Percentiles rank a stretch among this genome's conserved stretches.
These are phyloP conservation scores for Physocephala rufipes DNA, from an alignment of 2,888 invertebrate genomes.

Conservation along the genomic window DNA sequence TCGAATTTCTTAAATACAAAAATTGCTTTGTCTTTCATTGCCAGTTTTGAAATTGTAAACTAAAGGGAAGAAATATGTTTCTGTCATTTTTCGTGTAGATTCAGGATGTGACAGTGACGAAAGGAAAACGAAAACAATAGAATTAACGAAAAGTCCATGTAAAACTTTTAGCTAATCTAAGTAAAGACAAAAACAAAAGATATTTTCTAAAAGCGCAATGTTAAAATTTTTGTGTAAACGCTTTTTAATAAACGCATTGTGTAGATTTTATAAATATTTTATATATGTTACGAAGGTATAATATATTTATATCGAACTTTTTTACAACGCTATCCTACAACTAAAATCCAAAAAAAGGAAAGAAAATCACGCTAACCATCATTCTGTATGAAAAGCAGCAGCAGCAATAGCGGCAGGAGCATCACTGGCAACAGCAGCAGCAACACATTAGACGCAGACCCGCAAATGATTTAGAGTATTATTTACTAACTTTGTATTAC, in stretches of 20 bases:
- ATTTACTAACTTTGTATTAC: background rate
- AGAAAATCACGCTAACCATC: no score
- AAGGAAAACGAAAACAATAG: constrained; percentile 13
- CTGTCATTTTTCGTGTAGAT: constrained; percentile 12
- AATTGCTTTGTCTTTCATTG: constrained; percentile 31
- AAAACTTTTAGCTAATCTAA: constrained; percentile 26
- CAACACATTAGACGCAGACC: background rate
- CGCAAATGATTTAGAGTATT: background rate
- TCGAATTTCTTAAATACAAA: constrained; percentile 25
- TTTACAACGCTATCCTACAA: background rate
- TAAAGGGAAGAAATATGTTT: constrained; percentile 22
- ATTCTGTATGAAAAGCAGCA: no score
- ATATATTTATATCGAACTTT: background rate
- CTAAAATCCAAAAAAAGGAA: no score
- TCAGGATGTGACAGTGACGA: constrained; percentile 30
- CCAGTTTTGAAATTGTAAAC: constrained; percentile 43
- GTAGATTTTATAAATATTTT: constrained; percentile 31
- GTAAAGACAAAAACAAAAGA: background rate
- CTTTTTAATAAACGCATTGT: constrained; percentile 16
- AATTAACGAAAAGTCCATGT: constrained; percentile 22
- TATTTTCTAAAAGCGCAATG: background rate
- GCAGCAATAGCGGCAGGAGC: no score
- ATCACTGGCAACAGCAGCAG: background rate
- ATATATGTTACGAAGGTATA: constrained; percentile 8
- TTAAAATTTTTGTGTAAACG: constrained; percentile 9